Base-by-base conservation (phyloP, 2,888 invertebrate genomes). In the Adineta ricciae region DNA sequence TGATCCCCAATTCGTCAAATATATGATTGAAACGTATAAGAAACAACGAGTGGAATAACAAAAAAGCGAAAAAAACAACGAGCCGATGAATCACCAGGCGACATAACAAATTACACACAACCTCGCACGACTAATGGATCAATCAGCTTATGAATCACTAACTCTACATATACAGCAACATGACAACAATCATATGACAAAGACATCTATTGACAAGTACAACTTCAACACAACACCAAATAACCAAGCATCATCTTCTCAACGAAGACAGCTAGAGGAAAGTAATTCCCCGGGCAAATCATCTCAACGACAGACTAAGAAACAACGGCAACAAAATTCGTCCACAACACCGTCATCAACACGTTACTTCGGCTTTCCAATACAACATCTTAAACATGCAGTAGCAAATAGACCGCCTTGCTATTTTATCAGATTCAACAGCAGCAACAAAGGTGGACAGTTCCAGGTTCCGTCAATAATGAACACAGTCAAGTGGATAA, bases 111-210 rank as follows among this genome's bases (percentile, higher is more conserved):
- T 14, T 27, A 27, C n/a, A 9, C 27, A 27, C 7, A n/a, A 56
- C 2, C 27, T 56, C 11, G 3, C 27, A 0, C n/a, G 9, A 9
- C 11, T n/a, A 2, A 56, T 56, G 56, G 56, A 56, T 14, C 5
- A 56, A 11, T 27, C 56, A n/a, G n/a, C 27, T n/a, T n/a, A n/a
- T 2, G 24, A 14, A 14, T 8, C 14, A 27, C 11, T 27, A 8
- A 0, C 11, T 27, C 24, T 1, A 9, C n/a, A n/a, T n/a, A n/a
- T n/a, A n/a, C 9, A 56, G 27, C 19, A 4, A 16, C 24, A 27
- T 2, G 2, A 27, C 0, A 24, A n/a, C 11, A n/a, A 27, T 14
- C 5, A n/a, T 1, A 7, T 2, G 2, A 7, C 8, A n/a, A 27
- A 11, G n/a, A n/a, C n/a, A 7, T 27, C 56, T 27, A 5, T 27